Base-by-base conservation (phyloP, 1,140 invertebrate genomes). In the Pomacea maculata region DNA sequence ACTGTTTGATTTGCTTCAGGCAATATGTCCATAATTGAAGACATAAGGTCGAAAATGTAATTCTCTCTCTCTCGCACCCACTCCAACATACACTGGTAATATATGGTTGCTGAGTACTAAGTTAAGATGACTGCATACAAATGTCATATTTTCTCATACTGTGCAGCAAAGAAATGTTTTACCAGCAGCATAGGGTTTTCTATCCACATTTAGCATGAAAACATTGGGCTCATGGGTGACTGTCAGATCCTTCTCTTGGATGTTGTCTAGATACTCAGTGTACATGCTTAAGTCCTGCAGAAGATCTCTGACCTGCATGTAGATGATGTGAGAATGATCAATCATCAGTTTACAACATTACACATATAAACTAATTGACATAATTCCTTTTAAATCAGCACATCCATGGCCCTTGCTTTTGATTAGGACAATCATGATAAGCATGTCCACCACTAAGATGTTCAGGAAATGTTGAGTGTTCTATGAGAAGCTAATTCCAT, bases 251-350 rank as follows among this genome's bases (percentile, higher is more conserved):
- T 79, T 70, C 12, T 83, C 72, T 34, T 81, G 79, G 82, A 86
- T 87, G 70, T 82, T 83, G 55, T 89, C 87, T 14, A 89, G 73
- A 19, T 82, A 83, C 75, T 89, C 88, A 75, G 86, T 87, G 80
- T 88, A 89, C 9, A 73, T 9, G 25, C 65, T 78, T 65, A 83
- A 61, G 57, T 75, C 64, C 6, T 65, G 76, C 57, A 83, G 73
- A 12, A n/a, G 29, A 3, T 72, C 17, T 64, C 83, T 84, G 73
- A 84, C 79, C 81, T 85, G 82, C 45, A 75, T 61, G 57, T 17
- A 61, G 57, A 61, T 61, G 15, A 45, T 45, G 34, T 2, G 34
- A 45, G 34, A 45, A 45, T 6, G 6, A 45, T 45, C 34, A 45
- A 6, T 45, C 34, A 6, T 45, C 34, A 45, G 6, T 45, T 45